phyloP scores from a whole-genome alignment of 1,140 invertebrate genomes.

The Halictus rubicundus region DNA sequence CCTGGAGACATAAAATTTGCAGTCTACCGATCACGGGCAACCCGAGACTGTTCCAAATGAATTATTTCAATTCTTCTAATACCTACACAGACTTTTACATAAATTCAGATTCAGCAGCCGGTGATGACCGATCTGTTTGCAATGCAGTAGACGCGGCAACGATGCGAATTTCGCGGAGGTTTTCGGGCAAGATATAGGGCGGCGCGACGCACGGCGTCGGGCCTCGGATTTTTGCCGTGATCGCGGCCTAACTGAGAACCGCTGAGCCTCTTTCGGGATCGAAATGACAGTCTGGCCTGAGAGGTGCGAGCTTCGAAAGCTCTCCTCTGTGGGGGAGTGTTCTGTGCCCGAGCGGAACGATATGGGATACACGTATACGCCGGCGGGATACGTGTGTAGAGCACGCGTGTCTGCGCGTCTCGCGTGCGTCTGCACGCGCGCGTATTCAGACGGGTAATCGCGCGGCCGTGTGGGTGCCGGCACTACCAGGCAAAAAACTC shows the following conservation, averaged over 20 bases:
- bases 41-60: too few relatives aligned
- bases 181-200: too few relatives aligned
- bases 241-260: slow-evolving; percentile 56
- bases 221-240: background rate
- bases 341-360: slow-evolving; percentile 57
- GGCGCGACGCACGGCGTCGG: too few relatives aligned
- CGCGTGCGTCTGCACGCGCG: slow-evolving; percentile 8
- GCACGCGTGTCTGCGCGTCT: background rate
- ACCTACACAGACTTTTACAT: too few relatives aligned
- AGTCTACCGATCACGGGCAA: too few relatives aligned
- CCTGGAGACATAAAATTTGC: too few relatives aligned
- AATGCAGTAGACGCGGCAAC: too few relatives aligned
- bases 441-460: slow-evolving; percentile 46
- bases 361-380: slow-evolving; percentile 56
- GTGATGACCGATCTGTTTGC: too few relatives aligned
- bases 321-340: slow-evolving; percentile 42
- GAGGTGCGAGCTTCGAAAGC: slow-evolving; percentile 67
- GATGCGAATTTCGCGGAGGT: too few relatives aligned
- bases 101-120: too few relatives aligned
- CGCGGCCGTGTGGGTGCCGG: slow-evolving; percentile 59
- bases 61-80: too few relatives aligned
- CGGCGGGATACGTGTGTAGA: background rate
- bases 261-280: slow-evolving; percentile 64
- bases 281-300: slow-evolving; percentile 67
- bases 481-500: slow-evolving; percentile 68